A percentile compares a stretch with the other conserved stretches of the same genome.
Evolutionary conservation across 1,140 invertebrate genomes (phyloP).

Genomic region (Chymomyza costata): DNA sequence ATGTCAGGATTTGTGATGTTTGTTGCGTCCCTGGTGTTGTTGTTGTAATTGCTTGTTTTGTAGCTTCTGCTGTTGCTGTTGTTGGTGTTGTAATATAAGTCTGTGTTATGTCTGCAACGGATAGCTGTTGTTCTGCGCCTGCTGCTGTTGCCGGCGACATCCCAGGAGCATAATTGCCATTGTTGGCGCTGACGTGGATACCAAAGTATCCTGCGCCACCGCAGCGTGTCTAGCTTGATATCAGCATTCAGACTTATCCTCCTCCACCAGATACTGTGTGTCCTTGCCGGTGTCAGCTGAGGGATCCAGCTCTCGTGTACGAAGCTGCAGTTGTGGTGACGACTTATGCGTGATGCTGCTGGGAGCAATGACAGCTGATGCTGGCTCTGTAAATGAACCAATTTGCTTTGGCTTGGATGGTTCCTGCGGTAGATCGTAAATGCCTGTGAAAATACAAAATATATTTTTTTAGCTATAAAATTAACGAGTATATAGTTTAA

Average conservation of each 20-base stretch:
- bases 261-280: conserved; percentile 91
- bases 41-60: conserved; percentile 14
- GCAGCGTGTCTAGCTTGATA: conserved; percentile 60
- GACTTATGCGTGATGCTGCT: conserved; percentile 87
- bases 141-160: conserved; percentile 38
- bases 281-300: conserved; percentile 92
- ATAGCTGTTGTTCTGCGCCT: conserved; percentile 25
- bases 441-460: conserved; percentile 76
- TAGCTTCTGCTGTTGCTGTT: conserved; percentile 17
- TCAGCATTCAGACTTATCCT: conserved; percentile 80
- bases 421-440: conserved; percentile 87
- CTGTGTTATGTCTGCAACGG: conserved; percentile 59
- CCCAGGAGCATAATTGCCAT: conserved; percentile 16
- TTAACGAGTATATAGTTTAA: no score
- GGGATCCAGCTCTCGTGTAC: conserved; percentile 88
- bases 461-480: no score
- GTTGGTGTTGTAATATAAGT: conserved; percentile 23
- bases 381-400: conserved; percentile 77
- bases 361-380: conserved; percentile 85
- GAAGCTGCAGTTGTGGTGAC: conserved; percentile 83
- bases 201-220: conserved; percentile 2
- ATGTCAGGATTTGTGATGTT: conserved; percentile 63
- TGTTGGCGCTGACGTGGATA: background rate
- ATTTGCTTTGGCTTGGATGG: conserved; percentile 79
- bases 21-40: conserved; percentile 38